phyloP scores from a whole-genome alignment of 2,888 invertebrate species.

The Cataglyphis rosenhaueri region DNA sequence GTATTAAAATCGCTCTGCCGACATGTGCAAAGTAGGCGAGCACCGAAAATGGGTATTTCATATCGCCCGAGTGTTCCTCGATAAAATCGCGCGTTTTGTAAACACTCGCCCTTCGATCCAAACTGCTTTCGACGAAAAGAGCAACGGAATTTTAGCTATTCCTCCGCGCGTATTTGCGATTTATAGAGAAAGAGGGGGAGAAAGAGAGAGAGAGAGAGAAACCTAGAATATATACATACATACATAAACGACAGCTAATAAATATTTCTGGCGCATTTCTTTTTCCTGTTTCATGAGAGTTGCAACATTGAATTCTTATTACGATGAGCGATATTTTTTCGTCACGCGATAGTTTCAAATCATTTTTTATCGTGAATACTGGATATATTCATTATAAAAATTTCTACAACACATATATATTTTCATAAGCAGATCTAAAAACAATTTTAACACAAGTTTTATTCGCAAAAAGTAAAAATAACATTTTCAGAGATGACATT shows the following conservation, averaged over 20 bases:
- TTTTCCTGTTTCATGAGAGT: neutral
- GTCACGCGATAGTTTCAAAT: neutral
- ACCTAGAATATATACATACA: neutral
- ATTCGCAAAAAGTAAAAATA: neutral
- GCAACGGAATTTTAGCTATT: conserved; percentile 2
- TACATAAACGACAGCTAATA: conserved; percentile 5
- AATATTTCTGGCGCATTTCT: conserved; percentile 25
- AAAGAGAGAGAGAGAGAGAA: neutral
- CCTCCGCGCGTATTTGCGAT: neutral
- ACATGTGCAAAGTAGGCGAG: conserved; percentile 28
- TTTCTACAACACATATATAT: neutral
- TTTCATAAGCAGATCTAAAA: neutral
- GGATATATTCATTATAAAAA: neutral
- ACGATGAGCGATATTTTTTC: neutral
- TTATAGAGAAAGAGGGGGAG: neutral
- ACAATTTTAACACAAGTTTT: neutral
- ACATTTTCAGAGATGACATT: neutral
- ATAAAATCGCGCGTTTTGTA: conserved; percentile 39
- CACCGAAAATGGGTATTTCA: conserved; percentile 28
- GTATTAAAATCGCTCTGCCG: conserved; percentile 35
- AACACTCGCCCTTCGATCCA: conserved; percentile 33
- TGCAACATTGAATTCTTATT: conserved; percentile 21
- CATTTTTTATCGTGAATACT: neutral
- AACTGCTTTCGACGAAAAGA: neutral
- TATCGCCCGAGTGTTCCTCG: conserved; percentile 10